A percentile compares a stretch with the other conserved stretches of the same genome.
phyloP scores from a whole-genome alignment of 2,888 invertebrate genomes.

The Microctonus hyperodae region DNA sequence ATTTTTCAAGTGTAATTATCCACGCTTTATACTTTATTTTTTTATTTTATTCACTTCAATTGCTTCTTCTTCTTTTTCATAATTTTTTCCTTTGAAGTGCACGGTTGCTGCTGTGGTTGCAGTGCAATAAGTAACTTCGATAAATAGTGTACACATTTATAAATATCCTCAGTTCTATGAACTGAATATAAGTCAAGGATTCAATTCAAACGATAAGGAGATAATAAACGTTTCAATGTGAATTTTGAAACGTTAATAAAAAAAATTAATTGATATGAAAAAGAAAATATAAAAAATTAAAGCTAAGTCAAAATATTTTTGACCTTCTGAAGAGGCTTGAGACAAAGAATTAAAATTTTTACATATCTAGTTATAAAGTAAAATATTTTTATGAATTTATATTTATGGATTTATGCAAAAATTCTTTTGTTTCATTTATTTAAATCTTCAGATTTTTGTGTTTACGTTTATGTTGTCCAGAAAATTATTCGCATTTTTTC shows the following conservation, averaged over 20 bases:
- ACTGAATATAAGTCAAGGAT: constrained; percentile 23
- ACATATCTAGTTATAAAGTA: too few species aligned
- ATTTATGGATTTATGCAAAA: too few species aligned
- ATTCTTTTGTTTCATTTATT: background rate
- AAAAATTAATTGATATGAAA: background rate
- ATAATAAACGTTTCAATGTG: background rate
- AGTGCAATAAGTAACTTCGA: background rate
- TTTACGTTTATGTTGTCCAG: background rate
- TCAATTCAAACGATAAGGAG: background rate
- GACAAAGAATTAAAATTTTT: too few species aligned
- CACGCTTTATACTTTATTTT: background rate
- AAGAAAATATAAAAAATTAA: too few species aligned
- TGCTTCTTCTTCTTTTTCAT: background rate
- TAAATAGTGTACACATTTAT: background rate
- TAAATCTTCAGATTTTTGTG: background rate
- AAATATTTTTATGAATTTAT: too few species aligned
- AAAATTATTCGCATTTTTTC: constrained; percentile 18
- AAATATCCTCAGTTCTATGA: background rate
- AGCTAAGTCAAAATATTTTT: too few species aligned
- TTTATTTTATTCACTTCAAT: background rate
- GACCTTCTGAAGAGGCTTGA: too few species aligned
- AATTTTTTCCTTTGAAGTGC: background rate
- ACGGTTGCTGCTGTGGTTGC: background rate
- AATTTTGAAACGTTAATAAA: constrained; percentile 4
- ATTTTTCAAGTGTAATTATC: background rate